A percentile compares a stretch with the other conserved stretches of the same genome.
These are phyloP conservation scores for Ennomos quercinarius DNA, from an alignment of 2,888 invertebrate genomes.

Conservation along the genomic window DNA sequence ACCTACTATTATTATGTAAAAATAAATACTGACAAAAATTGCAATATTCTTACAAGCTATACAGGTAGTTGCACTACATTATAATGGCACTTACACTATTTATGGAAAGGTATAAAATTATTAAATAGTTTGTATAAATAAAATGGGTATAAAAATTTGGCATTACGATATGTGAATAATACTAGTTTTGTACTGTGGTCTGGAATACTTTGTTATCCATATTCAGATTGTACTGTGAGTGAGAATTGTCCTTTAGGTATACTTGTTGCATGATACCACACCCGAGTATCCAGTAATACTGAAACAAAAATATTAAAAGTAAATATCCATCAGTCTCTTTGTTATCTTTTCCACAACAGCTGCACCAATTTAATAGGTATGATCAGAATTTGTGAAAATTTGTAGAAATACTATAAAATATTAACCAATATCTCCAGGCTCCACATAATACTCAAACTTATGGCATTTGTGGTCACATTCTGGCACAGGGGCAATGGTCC, in stretches of 20 bases:
- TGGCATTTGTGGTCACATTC: conserved; percentile 93
- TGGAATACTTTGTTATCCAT: conserved; percentile 81
- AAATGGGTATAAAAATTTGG: conserved; percentile 65
- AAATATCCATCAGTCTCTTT: too few species aligned
- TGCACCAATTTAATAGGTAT: too few species aligned
- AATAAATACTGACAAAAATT: conserved; percentile 58
- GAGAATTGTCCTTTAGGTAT: conserved; percentile 93
- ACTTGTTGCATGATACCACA: conserved; percentile 96
- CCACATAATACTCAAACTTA: conserved; percentile 90
- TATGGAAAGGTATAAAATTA: conserved; percentile 46
- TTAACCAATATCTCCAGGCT: conserved; percentile 94
- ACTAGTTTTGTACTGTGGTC: conserved; percentile 61
- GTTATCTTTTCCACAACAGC: too few species aligned
- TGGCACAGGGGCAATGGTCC: conserved; percentile 93
- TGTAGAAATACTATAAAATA: too few species aligned
- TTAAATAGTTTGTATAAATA: conserved; percentile 55
- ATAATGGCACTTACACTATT: conserved; percentile 64
- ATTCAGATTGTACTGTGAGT: conserved; percentile 95
- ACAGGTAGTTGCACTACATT: conserved; percentile 67
- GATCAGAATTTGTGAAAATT: too few species aligned
- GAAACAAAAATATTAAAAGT: conserved; percentile 51
- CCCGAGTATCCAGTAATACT: conserved; percentile 95
- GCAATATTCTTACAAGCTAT: conserved; percentile 55
- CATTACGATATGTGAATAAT: conserved; percentile 73
- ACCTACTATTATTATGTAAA: conserved; percentile 49